Evolutionary conservation across 1,140 invertebrate genomes (phyloP).

Genomic region (Gyrodactylus bullatarudis): DNA sequence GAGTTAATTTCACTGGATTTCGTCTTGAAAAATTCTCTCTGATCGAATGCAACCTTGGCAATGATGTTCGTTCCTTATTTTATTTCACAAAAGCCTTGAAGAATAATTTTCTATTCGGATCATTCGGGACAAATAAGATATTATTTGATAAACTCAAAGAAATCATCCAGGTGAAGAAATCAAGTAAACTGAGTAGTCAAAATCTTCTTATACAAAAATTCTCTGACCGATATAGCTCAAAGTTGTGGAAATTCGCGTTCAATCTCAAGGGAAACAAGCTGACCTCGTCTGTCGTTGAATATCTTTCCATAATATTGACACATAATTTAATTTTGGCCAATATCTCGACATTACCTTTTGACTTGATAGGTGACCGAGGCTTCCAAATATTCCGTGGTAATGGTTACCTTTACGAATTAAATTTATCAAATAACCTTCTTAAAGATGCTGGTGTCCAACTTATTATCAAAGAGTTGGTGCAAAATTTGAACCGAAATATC

Average conservation of each 20-base stretch:
- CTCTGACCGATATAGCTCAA: background rate
- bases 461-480: background rate
- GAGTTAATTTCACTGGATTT: background rate
- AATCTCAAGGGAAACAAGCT: background rate
- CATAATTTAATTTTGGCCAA: background rate
- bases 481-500: background rate
- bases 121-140: background rate
- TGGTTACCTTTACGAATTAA: background rate
- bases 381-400: background rate
- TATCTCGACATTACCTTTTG: no score
- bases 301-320: background rate
- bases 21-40: background rate
- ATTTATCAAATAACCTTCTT: background rate
- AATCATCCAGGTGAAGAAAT: background rate
- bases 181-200: background rate
- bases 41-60: background rate
- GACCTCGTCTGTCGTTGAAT: background rate
- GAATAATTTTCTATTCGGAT: background rate
- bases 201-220: background rate
- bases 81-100: background rate
- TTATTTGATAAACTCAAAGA: background rate
- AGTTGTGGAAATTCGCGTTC: background rate
- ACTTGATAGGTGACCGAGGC: background rate
- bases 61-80: background rate
- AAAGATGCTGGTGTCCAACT: background rate